Evolutionary conservation across 2,888 invertebrate species (phyloP), one percentile per base, ranked within the genome.

Genomic region (Scaeva pyrastri): DNA sequence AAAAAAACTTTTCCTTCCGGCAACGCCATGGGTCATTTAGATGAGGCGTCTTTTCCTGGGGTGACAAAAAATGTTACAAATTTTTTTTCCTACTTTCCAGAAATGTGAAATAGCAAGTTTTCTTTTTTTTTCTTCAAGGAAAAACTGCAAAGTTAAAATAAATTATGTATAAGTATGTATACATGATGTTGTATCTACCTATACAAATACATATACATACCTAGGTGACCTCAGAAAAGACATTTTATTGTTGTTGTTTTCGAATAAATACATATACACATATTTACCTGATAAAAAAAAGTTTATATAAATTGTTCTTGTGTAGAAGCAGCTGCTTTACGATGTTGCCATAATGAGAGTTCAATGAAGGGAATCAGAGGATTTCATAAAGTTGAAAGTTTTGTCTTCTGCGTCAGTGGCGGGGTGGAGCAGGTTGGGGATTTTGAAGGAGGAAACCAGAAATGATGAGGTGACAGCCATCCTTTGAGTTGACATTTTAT

Each of bases 291-390:
- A n/a, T n/a, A n/a, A n/a, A 11, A 45, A 23, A 39, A 66, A 21
- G n/a, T n/a, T n/a, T n/a, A n/a, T n/a, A n/a, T n/a, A 52, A 68
- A 52, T 39, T 68, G 45, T 66, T 76, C 43, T 39, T 48, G 45
- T 50, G 45, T 50, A 45, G 48, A 68, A 68, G 41, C 84, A 80
- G 73, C 60, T 81, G 85, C 23, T 75, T 76, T 76, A 45, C 48
- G 68, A 55, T 48, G 64, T 39, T 79, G 60, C 71, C 75, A 55
- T 85, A 85, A 85, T 80, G 76, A 80, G 80, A 80, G 76, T 85
- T 85, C 85, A 85, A 85, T 80, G 75, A 71, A 72, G 56, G 71
- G 84, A 71, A 71, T 71, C 71, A 21, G 70, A 43, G 60, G 64
- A 64, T 83, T 78, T 78, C 23, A 12, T 31, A 50, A 68, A 68